Conservation (phyloP, 2,888 invertebrate genomes). For the Coelinius sp. region DNA sequence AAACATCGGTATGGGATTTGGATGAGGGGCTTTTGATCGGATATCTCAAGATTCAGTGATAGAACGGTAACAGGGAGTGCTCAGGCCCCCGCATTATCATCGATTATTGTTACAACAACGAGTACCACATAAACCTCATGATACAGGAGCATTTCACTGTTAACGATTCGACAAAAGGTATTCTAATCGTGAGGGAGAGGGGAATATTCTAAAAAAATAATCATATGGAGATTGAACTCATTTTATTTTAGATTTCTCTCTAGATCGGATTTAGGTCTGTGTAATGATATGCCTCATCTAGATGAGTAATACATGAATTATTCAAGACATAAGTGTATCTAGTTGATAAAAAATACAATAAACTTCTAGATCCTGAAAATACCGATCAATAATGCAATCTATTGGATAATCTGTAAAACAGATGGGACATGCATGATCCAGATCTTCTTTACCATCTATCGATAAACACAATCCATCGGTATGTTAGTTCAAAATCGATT, state of each 20-base stretch:
- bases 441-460: background rate
- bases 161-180: background rate
- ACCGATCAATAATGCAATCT: background rate
- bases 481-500: background rate
- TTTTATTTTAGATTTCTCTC: background rate
- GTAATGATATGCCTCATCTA: background rate
- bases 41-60: conserved; percentile 59
- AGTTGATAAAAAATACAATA: background rate
- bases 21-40: conserved; percentile 57
- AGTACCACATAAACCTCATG: conserved; percentile 21
- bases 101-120: conserved; percentile 49
- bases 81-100: conserved; percentile 56
- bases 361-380: background rate
- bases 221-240: conserved; percentile 19
- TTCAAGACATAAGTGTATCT: background rate
- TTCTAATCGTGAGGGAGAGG: background rate
- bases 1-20: conserved; percentile 51
- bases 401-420: no score
- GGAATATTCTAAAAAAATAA: background rate
- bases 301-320: background rate
- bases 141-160: conserved; percentile 16
- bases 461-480: background rate
- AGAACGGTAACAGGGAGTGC: conserved; percentile 52
- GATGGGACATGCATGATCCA: background rate
- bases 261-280: background rate